Conservation (phyloP, 2,797 vertebrate species). For the Sus cebifrons region DNA sequence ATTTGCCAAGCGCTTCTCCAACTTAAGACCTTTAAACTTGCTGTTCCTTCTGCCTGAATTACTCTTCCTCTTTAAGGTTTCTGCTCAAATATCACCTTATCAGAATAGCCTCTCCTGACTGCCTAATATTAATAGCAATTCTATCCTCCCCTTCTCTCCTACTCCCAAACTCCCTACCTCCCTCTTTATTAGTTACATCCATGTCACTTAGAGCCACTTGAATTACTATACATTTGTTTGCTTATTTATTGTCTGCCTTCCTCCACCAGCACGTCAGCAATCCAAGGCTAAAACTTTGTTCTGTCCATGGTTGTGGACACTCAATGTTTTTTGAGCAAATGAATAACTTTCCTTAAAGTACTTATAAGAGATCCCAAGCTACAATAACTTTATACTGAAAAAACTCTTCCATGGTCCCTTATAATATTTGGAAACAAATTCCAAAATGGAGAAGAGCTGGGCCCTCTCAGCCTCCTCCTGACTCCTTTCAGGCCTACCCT, state of each 20-base stretch:
- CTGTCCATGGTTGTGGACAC: neutral
- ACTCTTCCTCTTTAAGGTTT: neutral
- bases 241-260: neutral
- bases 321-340: neutral
- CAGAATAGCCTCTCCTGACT: neutral
- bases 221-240: neutral
- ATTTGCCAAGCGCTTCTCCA: neutral
- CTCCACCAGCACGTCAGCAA: neutral
- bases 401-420: neutral
- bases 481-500: neutral
- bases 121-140: neutral
- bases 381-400: neutral
- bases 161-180: neutral
- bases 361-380: neutral
- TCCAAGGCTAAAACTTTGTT: neutral
- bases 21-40: neutral
- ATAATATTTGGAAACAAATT: conserved; percentile 30
- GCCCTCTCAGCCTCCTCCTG: neutral
- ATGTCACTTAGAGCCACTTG: neutral
- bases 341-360: conserved; percentile 46
- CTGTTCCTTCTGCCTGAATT: conserved; percentile 13
- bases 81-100: conserved; percentile 25
- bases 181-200: neutral
- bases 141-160: neutral
- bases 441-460: neutral